phyloP scores from a whole-genome alignment of 2,888 invertebrate species.

The Drosophila kuntzei region DNA sequence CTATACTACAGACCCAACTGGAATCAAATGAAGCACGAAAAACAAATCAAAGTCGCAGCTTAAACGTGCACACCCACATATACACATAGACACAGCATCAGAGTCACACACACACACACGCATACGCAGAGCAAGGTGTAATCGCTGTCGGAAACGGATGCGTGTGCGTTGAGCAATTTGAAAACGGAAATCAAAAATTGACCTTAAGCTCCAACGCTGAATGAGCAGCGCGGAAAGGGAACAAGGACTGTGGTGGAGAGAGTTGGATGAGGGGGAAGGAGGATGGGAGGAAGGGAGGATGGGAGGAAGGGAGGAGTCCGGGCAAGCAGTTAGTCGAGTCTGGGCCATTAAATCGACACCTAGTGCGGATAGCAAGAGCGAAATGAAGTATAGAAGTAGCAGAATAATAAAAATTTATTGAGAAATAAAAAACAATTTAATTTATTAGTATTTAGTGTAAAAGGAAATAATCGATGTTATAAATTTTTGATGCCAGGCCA shows the following conservation, averaged over 20 bases:
- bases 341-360: slow-evolving; percentile 80
- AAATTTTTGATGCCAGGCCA: slow-evolving; percentile 76
- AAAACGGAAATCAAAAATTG: slow-evolving; percentile 81
- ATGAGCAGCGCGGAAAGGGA: slow-evolving; percentile 26
- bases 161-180: slow-evolving; percentile 79
- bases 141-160: slow-evolving; percentile 73
- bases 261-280: no score
- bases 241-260: neutral
- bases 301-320: neutral
- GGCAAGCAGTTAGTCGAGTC: slow-evolving; percentile 33
- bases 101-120: slow-evolving; percentile 17
- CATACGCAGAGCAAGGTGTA: slow-evolving; percentile 44
- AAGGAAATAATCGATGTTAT: slow-evolving; percentile 81
- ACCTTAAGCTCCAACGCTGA: slow-evolving; percentile 64
- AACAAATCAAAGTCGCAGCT: slow-evolving; percentile 75
- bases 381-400: slow-evolving; percentile 80
- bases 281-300: neutral
- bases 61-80: slow-evolving; percentile 33
- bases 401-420: slow-evolving; percentile 84
- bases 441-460: slow-evolving; percentile 84
- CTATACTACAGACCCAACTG: slow-evolving; percentile 56
- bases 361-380: slow-evolving; percentile 49
- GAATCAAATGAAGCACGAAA: slow-evolving; percentile 78
- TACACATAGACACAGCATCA: slow-evolving; percentile 30
- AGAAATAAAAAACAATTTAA: slow-evolving; percentile 84